Evolutionary conservation across 1,140 invertebrate genomes (phyloP), one percentile per base, ranked within the genome.

Genomic region (Chrysomallon squamiferum): DNA sequence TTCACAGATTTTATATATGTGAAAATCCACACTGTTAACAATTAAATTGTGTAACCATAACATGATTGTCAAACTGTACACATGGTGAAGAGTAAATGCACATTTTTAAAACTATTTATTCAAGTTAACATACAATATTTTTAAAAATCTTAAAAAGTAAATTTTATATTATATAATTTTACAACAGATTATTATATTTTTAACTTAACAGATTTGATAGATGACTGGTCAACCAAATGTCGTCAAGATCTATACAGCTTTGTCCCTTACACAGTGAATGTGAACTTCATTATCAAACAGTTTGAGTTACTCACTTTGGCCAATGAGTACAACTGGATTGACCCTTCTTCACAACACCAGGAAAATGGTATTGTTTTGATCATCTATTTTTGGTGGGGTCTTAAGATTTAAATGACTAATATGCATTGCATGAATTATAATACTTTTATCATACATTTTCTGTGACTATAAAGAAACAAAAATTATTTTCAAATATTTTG

Each of bases 261-360:
- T 88, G 92, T 98, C 29, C 97, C 97, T 15, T 99, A 98, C 82
- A 98, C 95, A 0, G 98, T 95, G 91, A 93, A 94, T 81, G 93
- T 99, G 72, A 93, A 91, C 71, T 87, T 99, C 45, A 88, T 94
- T 0, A 86, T 98, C 6, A 96, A 98, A 84, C 79, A 87, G 66
- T 98, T 99, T 87, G 96, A 99, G 86, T 87, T 99, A 2, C 89
- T 99, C 0, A 95, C 95, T 49, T 84, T 97, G 9, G 92, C 94
- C 66, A 99, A 99, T 87, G 95, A 99, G 81, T 95, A 95, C 82
- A 99, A 99, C 85, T 99, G 96, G 97, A 93, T 99, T 72, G 97
- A 99, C 85, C 98, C 95, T 75, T 96, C 95, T 52, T 84, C 84
- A 22, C 66, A 77, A 27, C 75, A 84, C 15, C 93, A 95, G 86